Percentiles rank a stretch among this genome's conserved stretches.
These are phyloP conservation scores for Hipparchia semele DNA, from an alignment of 2,888 invertebrate species.

Conservation along the genomic window DNA sequence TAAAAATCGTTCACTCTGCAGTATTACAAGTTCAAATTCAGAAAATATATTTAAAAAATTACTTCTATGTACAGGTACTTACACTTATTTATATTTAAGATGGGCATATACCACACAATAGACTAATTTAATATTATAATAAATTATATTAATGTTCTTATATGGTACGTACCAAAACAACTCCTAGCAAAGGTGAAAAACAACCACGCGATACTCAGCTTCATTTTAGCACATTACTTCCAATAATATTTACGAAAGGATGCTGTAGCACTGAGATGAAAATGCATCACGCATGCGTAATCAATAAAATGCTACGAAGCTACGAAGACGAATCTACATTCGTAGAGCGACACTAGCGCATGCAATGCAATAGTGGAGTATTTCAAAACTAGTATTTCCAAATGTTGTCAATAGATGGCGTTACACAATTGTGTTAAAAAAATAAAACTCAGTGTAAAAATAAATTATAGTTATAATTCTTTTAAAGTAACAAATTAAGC, in stretches of 20 bases:
- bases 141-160: too few species aligned
- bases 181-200: constrained; percentile 52
- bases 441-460: background rate
- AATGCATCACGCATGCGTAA: constrained; percentile 66
- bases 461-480: background rate
- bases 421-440: background rate
- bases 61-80: too few species aligned
- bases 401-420: constrained; percentile 4
- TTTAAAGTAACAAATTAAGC: background rate
- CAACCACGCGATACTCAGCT: constrained; percentile 54
- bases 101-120: too few species aligned
- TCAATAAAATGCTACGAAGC: constrained; percentile 58
- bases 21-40: too few species aligned
- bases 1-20: too few species aligned
- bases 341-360: constrained; percentile 23
- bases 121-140: too few species aligned
- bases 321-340: constrained; percentile 43
- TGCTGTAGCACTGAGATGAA: constrained; percentile 43
- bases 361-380: background rate
- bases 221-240: constrained; percentile 55
- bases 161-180: constrained; percentile 60
- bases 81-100: too few species aligned
- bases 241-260: constrained; percentile 46
- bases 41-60: too few species aligned
- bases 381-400: background rate